phyloP scores from a whole-genome alignment of 2,888 invertebrate genomes.

The Acanthosepion pharaonis region DNA sequence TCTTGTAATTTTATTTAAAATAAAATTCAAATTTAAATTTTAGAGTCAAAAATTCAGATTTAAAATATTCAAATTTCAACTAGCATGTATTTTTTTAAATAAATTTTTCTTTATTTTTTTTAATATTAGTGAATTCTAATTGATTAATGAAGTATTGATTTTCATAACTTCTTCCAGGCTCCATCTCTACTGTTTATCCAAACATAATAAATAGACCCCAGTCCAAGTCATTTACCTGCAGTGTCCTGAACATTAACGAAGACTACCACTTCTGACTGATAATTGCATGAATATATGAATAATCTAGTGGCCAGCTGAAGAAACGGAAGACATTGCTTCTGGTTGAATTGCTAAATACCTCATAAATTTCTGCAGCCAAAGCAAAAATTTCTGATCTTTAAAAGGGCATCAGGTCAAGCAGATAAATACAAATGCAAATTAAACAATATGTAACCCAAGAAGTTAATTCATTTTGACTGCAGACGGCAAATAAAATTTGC shows the following conservation, averaged over 20 bases:
- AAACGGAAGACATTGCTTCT: conserved; percentile 18
- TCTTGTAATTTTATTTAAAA: no score
- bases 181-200: not conserved
- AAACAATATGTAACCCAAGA: conserved; percentile 5
- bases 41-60: no score
- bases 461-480: not conserved
- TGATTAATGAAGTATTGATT: no score
- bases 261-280: not conserved
- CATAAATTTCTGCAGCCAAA: not conserved
- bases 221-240: not conserved
- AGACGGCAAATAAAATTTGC: conserved; percentile 18
- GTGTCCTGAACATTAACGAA: not conserved
- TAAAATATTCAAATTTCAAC: no score
- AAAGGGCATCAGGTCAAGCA: not conserved
- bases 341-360: conserved; percentile 33
- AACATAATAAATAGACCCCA: not conserved
- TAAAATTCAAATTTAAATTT: no score
- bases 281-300: conserved; percentile 20
- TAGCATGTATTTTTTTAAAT: no score
- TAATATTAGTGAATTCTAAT: no score
- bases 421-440: conserved; percentile 20
- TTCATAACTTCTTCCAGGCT: no score
- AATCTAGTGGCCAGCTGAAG: not conserved
- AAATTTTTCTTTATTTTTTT: no score
- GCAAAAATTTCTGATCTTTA: not conserved